Percentiles rank a stretch among this genome's conserved stretches.
Conservation (phyloP, 2,113 vertebrate genomes). For the Lamprotornis superbus region DNA sequence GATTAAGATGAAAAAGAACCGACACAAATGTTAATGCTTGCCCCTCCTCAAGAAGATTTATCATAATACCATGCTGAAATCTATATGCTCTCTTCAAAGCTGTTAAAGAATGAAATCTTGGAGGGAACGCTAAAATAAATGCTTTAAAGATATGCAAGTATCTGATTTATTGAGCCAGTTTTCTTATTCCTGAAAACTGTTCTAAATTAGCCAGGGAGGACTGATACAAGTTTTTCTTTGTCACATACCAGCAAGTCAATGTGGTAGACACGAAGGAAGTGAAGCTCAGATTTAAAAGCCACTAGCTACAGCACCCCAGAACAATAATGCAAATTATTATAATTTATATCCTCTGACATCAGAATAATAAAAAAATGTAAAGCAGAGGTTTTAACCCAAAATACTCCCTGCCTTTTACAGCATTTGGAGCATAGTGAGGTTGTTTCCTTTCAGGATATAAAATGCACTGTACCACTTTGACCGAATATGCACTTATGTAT, state of each 20-base stretch:
- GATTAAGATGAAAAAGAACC: constrained; percentile 80
- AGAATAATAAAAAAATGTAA: constrained; percentile 56
- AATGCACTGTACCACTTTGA: constrained; percentile 54
- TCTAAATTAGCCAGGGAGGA: constrained; percentile 69
- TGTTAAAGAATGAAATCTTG: constrained; percentile 69
- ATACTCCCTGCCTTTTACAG: constrained; percentile 22
- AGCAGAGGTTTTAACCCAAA: constrained; percentile 48
- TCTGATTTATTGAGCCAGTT: constrained; percentile 66
- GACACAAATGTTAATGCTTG: constrained; percentile 78
- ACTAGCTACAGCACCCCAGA: constrained; percentile 47
- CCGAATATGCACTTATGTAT: constrained; percentile 63
- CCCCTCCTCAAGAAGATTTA: constrained; percentile 77
- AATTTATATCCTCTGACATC: constrained; percentile 68
- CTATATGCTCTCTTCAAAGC: constrained; percentile 73
- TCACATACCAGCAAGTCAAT: constrained; percentile 58
- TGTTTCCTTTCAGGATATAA: constrained; percentile 65
- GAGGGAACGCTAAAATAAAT: constrained; percentile 69
- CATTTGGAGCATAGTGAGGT: constrained; percentile 54
- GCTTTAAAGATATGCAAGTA: constrained; percentile 64
- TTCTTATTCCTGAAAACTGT: constrained; percentile 74
- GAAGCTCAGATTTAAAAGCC: constrained; percentile 58
- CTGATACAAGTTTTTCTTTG: constrained; percentile 74
- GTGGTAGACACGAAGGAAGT: constrained; percentile 38
- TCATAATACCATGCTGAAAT: constrained; percentile 75
- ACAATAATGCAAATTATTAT: constrained; percentile 68